Conservation (phyloP, 1,140 invertebrate species). For the Aphaenogaster rudis region DNA sequence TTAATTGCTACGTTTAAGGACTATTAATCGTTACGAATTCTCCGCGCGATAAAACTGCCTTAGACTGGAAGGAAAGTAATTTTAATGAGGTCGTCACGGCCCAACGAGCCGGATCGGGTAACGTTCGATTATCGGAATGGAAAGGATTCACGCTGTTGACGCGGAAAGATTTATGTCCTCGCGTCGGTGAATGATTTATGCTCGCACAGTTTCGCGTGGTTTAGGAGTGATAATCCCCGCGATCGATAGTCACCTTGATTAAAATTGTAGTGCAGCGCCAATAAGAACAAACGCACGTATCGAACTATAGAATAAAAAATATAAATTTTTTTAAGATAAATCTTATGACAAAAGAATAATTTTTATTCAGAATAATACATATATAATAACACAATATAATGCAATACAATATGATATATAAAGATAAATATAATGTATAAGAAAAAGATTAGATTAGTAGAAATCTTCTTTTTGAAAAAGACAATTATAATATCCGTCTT, state of each 20-base stretch:
- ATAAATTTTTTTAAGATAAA: background rate
- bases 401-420: background rate
- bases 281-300: slow-evolving; percentile 6
- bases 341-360: background rate
- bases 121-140: slow-evolving; percentile 48
- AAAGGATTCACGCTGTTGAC: slow-evolving; percentile 57
- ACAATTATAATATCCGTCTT: background rate
- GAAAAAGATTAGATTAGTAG: background rate
- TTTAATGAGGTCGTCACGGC: slow-evolving; percentile 61
- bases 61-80: slow-evolving; percentile 40
- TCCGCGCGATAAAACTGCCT: slow-evolving; percentile 47
- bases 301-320: background rate
- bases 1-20: slow-evolving; percentile 17
- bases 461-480: background rate
- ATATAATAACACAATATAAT: background rate
- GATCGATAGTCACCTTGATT: slow-evolving; percentile 51
- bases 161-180: slow-evolving; percentile 42
- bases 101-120: slow-evolving; percentile 25
- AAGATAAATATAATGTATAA: background rate
- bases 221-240: slow-evolving; percentile 44
- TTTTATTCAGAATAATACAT: background rate
- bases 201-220: slow-evolving; percentile 42
- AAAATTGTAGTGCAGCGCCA: slow-evolving; percentile 16
- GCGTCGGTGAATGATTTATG: slow-evolving; percentile 63
- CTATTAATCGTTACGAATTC: slow-evolving; percentile 50